Conservation (phyloP, 2,113 vertebrate genomes). For the Ramphastos sulfuratus region DNA sequence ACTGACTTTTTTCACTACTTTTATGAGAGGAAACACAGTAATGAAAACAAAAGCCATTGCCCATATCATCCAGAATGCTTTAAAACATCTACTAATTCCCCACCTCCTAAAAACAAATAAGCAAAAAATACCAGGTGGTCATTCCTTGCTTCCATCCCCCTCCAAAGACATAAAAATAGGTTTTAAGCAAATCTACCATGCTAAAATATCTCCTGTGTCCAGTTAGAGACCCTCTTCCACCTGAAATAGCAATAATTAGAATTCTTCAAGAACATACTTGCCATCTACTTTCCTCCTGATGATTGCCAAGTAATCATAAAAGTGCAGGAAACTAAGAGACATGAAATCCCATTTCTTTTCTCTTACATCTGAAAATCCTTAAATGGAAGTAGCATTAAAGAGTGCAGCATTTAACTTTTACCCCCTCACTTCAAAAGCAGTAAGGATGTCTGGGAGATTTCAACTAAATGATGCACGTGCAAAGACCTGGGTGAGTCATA, state of each 20-base stretch:
- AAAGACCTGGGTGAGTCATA: constrained; percentile 2
- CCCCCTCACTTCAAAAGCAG: not conserved
- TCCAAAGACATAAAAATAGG: not conserved
- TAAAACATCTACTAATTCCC: not conserved
- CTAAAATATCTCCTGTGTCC: constrained; percentile 51
- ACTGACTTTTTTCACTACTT: not conserved
- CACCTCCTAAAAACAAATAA: constrained; percentile 1
- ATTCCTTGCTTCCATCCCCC: not conserved
- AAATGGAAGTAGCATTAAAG: constrained; percentile 18
- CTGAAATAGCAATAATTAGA: constrained; percentile 62
- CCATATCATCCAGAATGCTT: not conserved
- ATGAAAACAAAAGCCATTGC: not conserved
- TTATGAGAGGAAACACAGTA: not conserved
- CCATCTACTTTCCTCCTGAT: constrained; percentile 15
- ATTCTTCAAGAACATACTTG: not conserved
- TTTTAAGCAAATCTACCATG: not conserved
- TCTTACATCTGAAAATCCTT: constrained; percentile 37
- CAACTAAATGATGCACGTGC: constrained; percentile 6
- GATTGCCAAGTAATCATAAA: constrained; percentile 52
- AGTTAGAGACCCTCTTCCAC: constrained; percentile 33
- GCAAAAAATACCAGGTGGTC: not conserved
- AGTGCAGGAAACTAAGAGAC: constrained; percentile 24
- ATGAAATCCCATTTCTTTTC: constrained; percentile 13
- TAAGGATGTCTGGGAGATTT: constrained; percentile 7
- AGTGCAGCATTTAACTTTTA: not conserved